Percentiles rank a stretch among this genome's conserved stretches.
phyloP scores from a whole-genome alignment of 2,888 invertebrate species.

The Cryptocheilus praepositus region DNA sequence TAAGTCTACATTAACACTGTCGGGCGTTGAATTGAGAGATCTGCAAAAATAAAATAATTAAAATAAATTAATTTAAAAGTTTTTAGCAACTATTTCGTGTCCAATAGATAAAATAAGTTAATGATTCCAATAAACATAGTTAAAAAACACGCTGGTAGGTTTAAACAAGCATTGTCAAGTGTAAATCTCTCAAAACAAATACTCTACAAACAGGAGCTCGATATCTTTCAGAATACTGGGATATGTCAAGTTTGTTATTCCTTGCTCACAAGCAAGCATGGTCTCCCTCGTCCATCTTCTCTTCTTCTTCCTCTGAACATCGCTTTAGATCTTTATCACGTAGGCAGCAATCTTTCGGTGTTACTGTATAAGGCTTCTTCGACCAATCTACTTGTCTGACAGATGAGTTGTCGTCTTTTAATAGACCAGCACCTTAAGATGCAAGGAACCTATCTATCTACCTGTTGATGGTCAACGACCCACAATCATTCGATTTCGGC shows the following conservation, averaged over 20 bases:
- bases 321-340: background rate
- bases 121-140: background rate
- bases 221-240: background rate
- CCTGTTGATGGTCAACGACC: background rate
- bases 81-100: background rate
- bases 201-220: background rate
- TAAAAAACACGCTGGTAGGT: background rate
- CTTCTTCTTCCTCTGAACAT: background rate
- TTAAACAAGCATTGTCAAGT: background rate
- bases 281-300: background rate
- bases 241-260: background rate
- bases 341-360: constrained; percentile 31
- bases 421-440: constrained; percentile 4
- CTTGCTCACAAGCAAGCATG: background rate
- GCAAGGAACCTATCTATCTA: background rate
- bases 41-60: constrained; percentile 65
- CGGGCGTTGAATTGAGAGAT: constrained; percentile 70
- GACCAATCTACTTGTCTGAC: constrained; percentile 54
- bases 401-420: constrained; percentile 20
- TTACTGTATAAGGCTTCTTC: constrained; percentile 56
- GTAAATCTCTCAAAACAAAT: background rate
- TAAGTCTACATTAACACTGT: constrained; percentile 70
- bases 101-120: too few species aligned
- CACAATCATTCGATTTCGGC: background rate
- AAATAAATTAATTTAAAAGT: background rate